Evolutionary conservation across 2,888 invertebrate genomes (phyloP).

Genomic region (Sturmia bella): DNA sequence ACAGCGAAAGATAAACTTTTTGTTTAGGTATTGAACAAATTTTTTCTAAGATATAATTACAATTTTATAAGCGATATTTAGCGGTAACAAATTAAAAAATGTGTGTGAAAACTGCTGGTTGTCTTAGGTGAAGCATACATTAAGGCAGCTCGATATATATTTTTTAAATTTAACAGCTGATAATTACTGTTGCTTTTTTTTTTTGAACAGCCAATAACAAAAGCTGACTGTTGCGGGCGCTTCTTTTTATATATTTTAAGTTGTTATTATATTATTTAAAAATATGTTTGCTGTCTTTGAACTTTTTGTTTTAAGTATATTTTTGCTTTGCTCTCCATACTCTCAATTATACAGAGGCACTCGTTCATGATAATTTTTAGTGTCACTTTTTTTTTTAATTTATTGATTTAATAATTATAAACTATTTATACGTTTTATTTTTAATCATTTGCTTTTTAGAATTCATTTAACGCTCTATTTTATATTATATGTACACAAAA

Average conservation of each 20-base stretch:
- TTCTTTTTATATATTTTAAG: neutral
- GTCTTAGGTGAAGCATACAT: neutral
- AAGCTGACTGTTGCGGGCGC: neutral
- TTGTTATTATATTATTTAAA: neutral
- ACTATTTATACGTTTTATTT: conserved; percentile 1
- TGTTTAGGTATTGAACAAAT: neutral
- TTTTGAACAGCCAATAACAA: neutral
- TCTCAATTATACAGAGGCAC: no score
- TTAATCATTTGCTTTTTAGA: conserved; percentile 54
- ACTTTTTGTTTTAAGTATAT: no score
- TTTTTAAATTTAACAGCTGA: neutral
- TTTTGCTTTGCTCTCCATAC: no score
- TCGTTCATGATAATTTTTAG: no score
- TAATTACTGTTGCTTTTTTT: neutral
- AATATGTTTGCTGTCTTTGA: no score
- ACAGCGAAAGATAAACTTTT: no score
- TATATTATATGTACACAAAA: conserved; percentile 39
- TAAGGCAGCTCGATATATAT: conserved; percentile 4
- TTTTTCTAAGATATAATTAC: neutral
- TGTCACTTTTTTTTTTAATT: neutral
- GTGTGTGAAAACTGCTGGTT: neutral
- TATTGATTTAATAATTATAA: neutral
- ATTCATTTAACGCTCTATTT: conserved; percentile 69
- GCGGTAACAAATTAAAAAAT: neutral
- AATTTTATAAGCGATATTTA: neutral